Conservation (phyloP, 2,797 vertebrate species). For the Falco rusticolus region DNA sequence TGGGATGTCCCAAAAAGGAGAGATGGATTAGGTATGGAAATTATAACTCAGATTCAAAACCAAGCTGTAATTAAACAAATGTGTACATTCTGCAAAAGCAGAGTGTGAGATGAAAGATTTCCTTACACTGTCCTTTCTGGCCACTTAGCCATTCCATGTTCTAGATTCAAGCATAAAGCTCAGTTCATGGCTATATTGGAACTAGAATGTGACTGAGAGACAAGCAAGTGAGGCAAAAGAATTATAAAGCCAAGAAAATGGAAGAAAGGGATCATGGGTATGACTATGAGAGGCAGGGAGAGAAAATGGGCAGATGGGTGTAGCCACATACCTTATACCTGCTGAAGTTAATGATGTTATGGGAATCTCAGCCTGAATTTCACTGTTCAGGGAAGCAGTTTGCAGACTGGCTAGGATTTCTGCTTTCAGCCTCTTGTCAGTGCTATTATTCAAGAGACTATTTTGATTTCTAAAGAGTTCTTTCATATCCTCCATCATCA, state of each 20-base stretch:
- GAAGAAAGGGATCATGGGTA: not conserved
- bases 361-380: not conserved
- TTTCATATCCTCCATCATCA: not conserved
- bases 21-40: not conserved
- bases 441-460: not conserved
- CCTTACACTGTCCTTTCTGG: not conserved
- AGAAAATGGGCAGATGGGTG: slow-evolving; percentile 5
- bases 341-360: not conserved
- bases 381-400: not conserved
- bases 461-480: not conserved
- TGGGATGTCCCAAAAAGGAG: not conserved
- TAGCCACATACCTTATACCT: not conserved
- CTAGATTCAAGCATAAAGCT: not conserved
- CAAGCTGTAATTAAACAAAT: not conserved
- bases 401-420: not conserved
- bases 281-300: not conserved
- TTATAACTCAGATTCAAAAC: not conserved
- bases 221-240: not conserved
- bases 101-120: not conserved
- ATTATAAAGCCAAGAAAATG: not conserved
- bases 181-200: accelerated
- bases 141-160: not conserved
- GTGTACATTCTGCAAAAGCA: not conserved
- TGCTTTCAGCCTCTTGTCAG: not conserved
- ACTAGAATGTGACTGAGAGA: not conserved